Conservation (phyloP, 2,113 vertebrate genomes). For the Blennius ocellaris region DNA sequence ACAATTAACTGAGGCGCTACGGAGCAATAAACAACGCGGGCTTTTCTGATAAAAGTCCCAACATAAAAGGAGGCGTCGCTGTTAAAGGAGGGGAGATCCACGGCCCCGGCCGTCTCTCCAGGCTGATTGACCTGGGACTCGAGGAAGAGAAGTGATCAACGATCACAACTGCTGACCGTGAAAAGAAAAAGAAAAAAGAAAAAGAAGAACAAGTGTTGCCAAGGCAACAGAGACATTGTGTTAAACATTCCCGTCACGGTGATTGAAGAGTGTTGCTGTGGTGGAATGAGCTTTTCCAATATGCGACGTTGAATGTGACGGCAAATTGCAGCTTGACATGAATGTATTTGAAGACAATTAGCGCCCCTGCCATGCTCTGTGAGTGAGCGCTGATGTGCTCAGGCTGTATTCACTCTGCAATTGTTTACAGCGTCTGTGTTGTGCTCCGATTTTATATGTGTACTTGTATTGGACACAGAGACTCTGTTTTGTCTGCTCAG, state of each 20-base stretch:
- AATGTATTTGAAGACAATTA: slow-evolving; percentile 32
- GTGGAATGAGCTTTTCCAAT: slow-evolving; percentile 41
- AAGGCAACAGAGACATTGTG: slow-evolving; percentile 59
- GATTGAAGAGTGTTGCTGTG: slow-evolving; percentile 54
- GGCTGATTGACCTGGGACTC: slow-evolving; percentile 27
- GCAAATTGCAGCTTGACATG: slow-evolving; percentile 21
- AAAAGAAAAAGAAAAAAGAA: not conserved
- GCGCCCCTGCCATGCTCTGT: slow-evolving; percentile 26
- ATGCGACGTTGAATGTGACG: slow-evolving; percentile 34
- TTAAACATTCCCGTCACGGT: slow-evolving; percentile 66
- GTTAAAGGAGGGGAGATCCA: not conserved
- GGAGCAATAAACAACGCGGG: not conserved
- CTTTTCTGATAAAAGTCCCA: slow-evolving; percentile 14
- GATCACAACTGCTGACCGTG: slow-evolving; percentile 32
- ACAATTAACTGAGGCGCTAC: slow-evolving; percentile 7
- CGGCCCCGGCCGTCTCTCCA: slow-evolving; percentile 7
- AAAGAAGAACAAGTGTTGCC: slow-evolving; percentile 49
- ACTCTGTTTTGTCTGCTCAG: slow-evolving; percentile 18
- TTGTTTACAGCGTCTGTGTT: not conserved
- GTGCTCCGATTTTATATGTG: slow-evolving; percentile 9
- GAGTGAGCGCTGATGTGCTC: not conserved
- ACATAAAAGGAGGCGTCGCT: slow-evolving; percentile 10
- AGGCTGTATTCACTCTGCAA: not conserved
- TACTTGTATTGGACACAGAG: slow-evolving; percentile 6
- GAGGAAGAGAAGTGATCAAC: slow-evolving; percentile 26